Base-by-base conservation (phyloP, 2,113 vertebrate species). In the Urocynchramus pylzowi region DNA sequence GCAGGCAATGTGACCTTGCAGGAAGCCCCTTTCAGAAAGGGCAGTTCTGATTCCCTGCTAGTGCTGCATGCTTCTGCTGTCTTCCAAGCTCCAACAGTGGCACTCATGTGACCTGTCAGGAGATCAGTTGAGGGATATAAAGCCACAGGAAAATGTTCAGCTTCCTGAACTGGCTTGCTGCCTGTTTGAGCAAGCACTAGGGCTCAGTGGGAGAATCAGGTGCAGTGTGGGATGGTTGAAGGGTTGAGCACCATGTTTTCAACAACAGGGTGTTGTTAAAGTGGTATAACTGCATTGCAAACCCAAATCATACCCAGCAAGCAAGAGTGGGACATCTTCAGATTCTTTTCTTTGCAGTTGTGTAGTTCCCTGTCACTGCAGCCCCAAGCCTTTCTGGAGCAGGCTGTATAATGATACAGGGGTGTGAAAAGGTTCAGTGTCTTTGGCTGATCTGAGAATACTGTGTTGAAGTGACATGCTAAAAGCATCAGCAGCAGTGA, bases 381-480 rank as follows among this genome's bases (percentile, higher is more conserved):
- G 54, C 42, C 42, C 35, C n/a, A 30, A 69, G 30, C 0, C 0
- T 74, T 96, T 70, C 41, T 50, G 71, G 39, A 88, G 47, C 47
- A 27, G 64, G 67, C 54, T 1, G 11, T 76, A 68, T 47, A 90
- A 56, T 3, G 2, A 61, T 44, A 30, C 0, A 8, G 69, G 79
- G 64, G 75, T 77, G 93, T 75, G 90, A 84, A 95, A 88, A 94
- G 68, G 64, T 86, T 90, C 69, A 49, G 52, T 2, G 5, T 52
- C 69, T 83, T 83, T 31, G 33, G 79, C 3, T 93, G 79, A 84
- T 94, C 76, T 90, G 95, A 90, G 92, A 95, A 67, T 85, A 57
- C 70, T 42, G 3, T 91, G 81, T 83, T 76, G 89, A 95, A 96
- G 65, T 91, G 94, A 93, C 70, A 76, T 53, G 45, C 87, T 93